These are phyloP conservation scores for Artemia sinica DNA, from an alignment of 2,888 invertebrate genomes.

Conservation along the genomic window DNA sequence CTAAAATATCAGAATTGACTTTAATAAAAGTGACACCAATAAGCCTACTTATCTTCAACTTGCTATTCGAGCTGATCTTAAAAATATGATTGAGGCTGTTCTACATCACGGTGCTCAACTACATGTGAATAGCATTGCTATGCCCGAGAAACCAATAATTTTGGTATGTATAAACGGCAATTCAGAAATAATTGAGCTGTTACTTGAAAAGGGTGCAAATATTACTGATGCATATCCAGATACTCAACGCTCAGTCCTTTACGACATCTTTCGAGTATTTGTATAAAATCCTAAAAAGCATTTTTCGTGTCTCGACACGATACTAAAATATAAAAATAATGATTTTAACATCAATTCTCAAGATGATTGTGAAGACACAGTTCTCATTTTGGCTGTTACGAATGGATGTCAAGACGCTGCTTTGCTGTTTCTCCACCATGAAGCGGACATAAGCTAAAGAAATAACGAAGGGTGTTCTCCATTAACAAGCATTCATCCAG, in stretches of 20 bases:
- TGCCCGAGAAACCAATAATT: neutral
- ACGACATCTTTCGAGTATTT: no score
- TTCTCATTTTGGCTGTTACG: constrained; percentile 39
- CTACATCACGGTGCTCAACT: neutral
- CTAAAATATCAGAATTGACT: neutral
- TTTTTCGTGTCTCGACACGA: neutral
- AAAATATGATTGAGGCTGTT: neutral
- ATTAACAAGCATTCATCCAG: constrained; percentile 49
- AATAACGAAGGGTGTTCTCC: constrained; percentile 46
- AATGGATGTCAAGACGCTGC: constrained; percentile 36
- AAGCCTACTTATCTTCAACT: neutral
- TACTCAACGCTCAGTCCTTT: neutral
- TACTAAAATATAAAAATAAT: neutral
- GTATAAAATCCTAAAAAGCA: neutral
- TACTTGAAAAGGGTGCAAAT: neutral
- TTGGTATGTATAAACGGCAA: neutral
- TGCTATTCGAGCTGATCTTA: neutral
- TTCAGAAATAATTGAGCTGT: neutral
- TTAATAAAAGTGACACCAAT: neutral
- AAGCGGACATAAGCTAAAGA: constrained; percentile 52
- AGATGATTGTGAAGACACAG: constrained; percentile 47
- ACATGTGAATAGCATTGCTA: neutral
- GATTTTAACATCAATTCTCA: constrained; percentile 22
- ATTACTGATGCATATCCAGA: neutral
- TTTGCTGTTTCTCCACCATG: constrained; percentile 44